Evolutionary conservation across 2,113 vertebrate genomes (phyloP).

Genomic region (Thamnophis sirtalis): DNA sequence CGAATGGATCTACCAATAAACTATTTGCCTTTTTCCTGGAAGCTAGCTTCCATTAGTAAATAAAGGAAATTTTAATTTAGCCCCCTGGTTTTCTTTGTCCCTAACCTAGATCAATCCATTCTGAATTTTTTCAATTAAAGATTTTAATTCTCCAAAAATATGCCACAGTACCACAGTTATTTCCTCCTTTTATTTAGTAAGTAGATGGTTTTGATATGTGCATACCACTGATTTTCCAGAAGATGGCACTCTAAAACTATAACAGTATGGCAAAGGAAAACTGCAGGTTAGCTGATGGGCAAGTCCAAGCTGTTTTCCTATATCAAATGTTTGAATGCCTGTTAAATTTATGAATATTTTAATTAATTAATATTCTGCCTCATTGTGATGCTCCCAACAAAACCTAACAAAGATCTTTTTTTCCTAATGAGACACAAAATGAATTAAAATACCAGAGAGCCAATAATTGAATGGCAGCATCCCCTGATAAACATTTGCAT

Average conservation of each 20-base stretch:
- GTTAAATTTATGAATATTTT: not conserved
- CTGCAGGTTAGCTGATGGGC: no score
- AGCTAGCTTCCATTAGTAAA: not conserved
- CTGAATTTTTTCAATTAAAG: not conserved
- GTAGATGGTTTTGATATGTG: not conserved
- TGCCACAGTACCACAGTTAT: not conserved
- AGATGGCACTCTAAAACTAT: constrained; percentile 23
- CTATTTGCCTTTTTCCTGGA: not conserved
- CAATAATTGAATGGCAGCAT: not conserved
- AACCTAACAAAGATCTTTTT: no score
- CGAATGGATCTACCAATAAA: not conserved
- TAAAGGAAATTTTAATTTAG: not conserved
- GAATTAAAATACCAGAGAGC: not conserved
- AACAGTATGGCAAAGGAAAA: not conserved
- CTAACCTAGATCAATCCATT: not conserved
- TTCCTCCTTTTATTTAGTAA: not conserved
- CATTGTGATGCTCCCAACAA: not conserved
- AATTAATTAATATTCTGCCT: not conserved
- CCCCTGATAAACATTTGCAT: not conserved
- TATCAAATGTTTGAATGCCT: not conserved
- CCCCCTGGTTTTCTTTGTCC: not conserved
- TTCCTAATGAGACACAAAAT: not conserved
- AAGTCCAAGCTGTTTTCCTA: not conserved
- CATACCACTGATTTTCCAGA: not conserved
- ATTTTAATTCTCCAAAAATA: not conserved